Conservation (phyloP, 2,797 vertebrate species). For the Acridotheres tristis region DNA sequence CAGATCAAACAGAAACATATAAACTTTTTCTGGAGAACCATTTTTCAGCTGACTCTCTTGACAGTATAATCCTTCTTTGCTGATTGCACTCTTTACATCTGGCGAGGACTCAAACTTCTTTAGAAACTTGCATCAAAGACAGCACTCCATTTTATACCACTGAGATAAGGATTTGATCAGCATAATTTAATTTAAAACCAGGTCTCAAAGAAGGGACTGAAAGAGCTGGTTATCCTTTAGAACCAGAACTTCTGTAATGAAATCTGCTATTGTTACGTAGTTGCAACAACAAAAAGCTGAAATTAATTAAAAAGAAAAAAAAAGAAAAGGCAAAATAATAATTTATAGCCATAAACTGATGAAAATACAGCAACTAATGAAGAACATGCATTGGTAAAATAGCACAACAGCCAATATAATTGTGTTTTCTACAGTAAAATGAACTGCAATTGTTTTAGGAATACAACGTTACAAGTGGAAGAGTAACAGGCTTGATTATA, state of each 20-base stretch:
- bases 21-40: neutral
- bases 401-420: neutral
- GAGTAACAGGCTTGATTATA: neutral
- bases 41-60: neutral
- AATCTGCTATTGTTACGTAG: neutral
- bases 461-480: neutral
- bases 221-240: slow-evolving; percentile 1
- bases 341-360: neutral
- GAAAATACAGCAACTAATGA: neutral
- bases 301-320: neutral
- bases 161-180: neutral
- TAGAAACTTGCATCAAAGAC: slow-evolving; percentile 29
- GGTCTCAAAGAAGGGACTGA: neutral
- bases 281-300: neutral
- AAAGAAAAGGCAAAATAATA: neutral
- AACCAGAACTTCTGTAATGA: neutral
- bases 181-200: slow-evolving; percentile 21
- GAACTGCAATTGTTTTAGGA: neutral
- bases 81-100: neutral
- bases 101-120: neutral
- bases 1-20: neutral
- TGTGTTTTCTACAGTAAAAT: neutral
- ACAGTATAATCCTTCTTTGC: neutral
- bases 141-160: neutral
- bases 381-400: neutral